Evolutionary conservation across 2,888 invertebrate genomes (phyloP), one percentile per base, ranked within the genome.

Genomic region (Arge pagana): DNA sequence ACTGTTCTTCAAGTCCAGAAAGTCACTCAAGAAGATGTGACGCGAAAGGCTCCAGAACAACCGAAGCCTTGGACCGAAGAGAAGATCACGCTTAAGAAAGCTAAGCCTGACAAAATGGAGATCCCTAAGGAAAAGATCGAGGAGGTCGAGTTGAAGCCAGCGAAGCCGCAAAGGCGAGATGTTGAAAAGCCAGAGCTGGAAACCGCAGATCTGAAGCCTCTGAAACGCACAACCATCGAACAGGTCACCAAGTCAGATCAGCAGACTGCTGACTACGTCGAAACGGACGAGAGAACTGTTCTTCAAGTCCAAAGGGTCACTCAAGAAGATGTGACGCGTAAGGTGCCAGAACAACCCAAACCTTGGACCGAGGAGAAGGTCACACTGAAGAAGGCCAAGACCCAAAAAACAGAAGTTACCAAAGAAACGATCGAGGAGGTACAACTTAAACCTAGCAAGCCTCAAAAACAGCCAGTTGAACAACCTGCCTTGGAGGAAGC

Each of bases 401-500:
- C 65, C 21, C 61, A 67, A 21, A 60, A 58, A 21, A 69, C 61
- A 53, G 66, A 67, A 45, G 41, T 65, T 7, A 59, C 58, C 0
- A 68, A 68, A 51, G 70, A 74, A 43, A 61, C 60, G 1, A 0
- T 68, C 1, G 70, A 71, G 37, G 59, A 65, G 42, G 55, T 71
- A 0, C 59, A 63, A 8, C 39, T 59, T 41, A 62, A 57, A 50
- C 59, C 59, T 39, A 41, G 52, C 10, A 50, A 36, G 48, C 19
- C 48, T 13, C 24, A 51, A 33, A 53, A 37, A 16, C 33, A 33
- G 6, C 15, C 21, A 7, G 10, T 33, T 4, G 33, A 31, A 41
- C 52, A 52, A 40, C 50, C 62, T 59, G 31, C 42, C 15, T 66
- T 80, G 19, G 81, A 82, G 57, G 73, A 76, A 42, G 79, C 82